These are phyloP conservation scores for Ammodytes marinus DNA, from an alignment of 2,113 vertebrate species.

Conservation along the genomic window DNA sequence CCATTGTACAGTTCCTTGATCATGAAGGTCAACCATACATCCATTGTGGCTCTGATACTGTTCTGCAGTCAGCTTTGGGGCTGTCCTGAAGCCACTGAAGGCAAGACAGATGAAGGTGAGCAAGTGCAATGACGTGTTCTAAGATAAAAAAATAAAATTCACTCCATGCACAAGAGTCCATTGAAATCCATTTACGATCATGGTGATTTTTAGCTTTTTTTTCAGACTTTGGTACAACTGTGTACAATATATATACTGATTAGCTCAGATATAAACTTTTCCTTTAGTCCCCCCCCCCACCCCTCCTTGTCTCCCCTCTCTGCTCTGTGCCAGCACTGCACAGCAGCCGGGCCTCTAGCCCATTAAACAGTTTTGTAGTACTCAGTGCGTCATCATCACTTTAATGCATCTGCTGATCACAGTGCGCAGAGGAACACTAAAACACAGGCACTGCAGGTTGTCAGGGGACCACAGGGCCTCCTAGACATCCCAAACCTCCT, in stretches of 20 bases:
- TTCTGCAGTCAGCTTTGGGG: not conserved
- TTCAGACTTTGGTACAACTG: no score
- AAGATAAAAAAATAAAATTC: not conserved
- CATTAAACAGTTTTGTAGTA: slow-evolving; percentile 73
- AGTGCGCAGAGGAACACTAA: slow-evolving; percentile 56
- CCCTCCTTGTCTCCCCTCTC: not conserved
- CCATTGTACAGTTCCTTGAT: slow-evolving; percentile 38
- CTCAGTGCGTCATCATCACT: slow-evolving; percentile 72
- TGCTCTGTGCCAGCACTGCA: slow-evolving; percentile 32
- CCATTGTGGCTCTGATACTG: not conserved
- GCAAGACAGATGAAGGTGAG: not conserved
- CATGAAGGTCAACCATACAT: slow-evolving; percentile 64
- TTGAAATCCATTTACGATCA: not conserved
- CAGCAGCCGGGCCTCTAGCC: slow-evolving; percentile 54
- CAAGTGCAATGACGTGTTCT: not conserved
- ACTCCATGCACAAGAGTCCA: not conserved
- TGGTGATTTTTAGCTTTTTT: no score
- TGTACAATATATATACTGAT: no score
- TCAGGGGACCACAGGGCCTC: slow-evolving; percentile 25
- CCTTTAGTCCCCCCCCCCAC: no score
- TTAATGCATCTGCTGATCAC: slow-evolving; percentile 70
- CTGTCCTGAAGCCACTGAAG: slow-evolving; percentile 2
- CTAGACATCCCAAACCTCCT: slow-evolving; percentile 3
- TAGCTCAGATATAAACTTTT: no score
- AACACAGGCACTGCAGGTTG: slow-evolving; percentile 23